phyloP scores from a whole-genome alignment of 2,113 vertebrate species.

The Gallinago undulata region DNA sequence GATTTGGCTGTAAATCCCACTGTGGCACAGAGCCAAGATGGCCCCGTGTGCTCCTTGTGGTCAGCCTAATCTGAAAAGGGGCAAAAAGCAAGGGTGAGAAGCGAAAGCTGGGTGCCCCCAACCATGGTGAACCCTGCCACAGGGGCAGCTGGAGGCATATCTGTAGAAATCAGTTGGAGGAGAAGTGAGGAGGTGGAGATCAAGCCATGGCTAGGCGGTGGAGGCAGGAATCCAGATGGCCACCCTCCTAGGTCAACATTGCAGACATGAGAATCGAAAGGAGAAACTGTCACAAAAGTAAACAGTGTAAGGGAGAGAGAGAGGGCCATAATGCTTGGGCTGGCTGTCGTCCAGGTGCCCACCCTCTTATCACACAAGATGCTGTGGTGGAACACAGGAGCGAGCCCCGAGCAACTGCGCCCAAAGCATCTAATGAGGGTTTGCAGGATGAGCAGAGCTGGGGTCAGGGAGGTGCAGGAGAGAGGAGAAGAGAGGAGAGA shows the following conservation, averaged over 20 bases:
- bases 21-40: rapidly evolving
- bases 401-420: neutral
- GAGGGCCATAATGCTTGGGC: slow-evolving; percentile 23
- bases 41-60: neutral
- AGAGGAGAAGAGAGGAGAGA: neutral
- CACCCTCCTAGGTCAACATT: slow-evolving; percentile 63
- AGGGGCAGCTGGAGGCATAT: rapidly evolving
- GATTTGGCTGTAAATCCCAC: neutral
- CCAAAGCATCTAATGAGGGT: neutral
- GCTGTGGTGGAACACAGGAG: neutral
- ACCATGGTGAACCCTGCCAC: rapidly evolving
- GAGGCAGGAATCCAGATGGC: slow-evolving; percentile 64
- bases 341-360: slow-evolving; percentile 49
- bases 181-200: neutral
- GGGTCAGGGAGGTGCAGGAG: neutral
- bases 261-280: slow-evolving; percentile 55
- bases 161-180: neutral
- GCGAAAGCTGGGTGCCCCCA: neutral
- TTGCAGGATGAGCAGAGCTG: neutral
- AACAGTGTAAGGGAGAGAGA: slow-evolving; percentile 21
- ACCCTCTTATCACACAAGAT: slow-evolving; percentile 36
- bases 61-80: neutral
- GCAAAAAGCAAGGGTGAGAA: neutral
- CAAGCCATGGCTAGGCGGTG: neutral
- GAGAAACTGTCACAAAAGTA: slow-evolving; percentile 63